phyloP scores from a whole-genome alignment of 30 jellyfish, hydroid and myxozoan genomes.

The Aurelia sp. region DNA sequence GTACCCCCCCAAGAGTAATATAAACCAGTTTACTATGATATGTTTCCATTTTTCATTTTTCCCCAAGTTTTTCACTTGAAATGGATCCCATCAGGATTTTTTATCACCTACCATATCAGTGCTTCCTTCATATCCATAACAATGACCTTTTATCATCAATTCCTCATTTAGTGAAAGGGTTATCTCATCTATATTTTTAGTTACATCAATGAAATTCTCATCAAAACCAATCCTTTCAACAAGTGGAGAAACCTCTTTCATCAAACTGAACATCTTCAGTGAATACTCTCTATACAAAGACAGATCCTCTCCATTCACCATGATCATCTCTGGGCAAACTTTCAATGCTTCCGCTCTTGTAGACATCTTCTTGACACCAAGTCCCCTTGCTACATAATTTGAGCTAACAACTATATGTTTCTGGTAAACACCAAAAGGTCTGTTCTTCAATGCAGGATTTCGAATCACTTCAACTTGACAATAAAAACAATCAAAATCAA shows the following conservation, averaged over 20 bases:
- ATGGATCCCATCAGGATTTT: too few relatives aligned
- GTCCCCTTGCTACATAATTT: constrained; percentile 74
- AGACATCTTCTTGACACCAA: constrained; percentile 73
- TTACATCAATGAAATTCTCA: constrained; percentile 80
- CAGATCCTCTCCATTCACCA: constrained; percentile 85
- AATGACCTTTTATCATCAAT: constrained; percentile 42
- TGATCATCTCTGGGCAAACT: constrained; percentile 72
- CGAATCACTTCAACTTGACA: constrained; percentile 85
- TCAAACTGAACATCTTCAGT: constrained; percentile 32
- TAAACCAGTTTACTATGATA: too few relatives aligned
- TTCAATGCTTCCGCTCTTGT: constrained; percentile 65
- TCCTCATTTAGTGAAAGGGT: not conserved
- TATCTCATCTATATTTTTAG: constrained; percentile 45
- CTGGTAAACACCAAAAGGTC: constrained; percentile 79
- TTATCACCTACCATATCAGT: constrained; percentile 61
- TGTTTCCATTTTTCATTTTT: too few relatives aligned
- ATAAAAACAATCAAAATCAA: constrained; percentile 85
- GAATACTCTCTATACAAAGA: constrained; percentile 68
- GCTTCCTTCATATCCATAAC: constrained; percentile 47
- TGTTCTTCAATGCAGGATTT: constrained; percentile 56
- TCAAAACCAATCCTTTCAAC: constrained; percentile 87
- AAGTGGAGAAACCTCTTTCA: constrained; percentile 28
- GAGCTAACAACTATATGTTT: constrained; percentile 75
- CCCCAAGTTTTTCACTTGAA: too few relatives aligned
- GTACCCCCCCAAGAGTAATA: too few relatives aligned